Conservation (phyloP, 2,888 invertebrate genomes). For the Rhamphomyia laevipes region DNA sequence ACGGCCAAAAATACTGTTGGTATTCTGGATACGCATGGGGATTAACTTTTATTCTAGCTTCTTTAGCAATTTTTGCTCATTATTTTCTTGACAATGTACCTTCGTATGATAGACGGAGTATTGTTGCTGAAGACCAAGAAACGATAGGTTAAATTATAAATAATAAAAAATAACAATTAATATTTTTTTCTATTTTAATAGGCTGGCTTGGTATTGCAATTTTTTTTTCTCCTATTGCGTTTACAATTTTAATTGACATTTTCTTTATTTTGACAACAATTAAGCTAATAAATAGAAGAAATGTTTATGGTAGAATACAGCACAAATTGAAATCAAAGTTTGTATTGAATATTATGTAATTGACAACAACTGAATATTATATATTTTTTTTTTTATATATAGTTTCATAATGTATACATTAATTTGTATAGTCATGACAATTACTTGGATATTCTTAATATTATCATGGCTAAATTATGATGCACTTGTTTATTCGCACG, state of each 20-base stretch:
- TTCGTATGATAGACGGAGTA: slow-evolving; percentile 40
- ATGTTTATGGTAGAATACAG: slow-evolving; percentile 75
- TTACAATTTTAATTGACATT: slow-evolving; percentile 63
- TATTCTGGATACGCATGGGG: slow-evolving; percentile 75
- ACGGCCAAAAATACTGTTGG: slow-evolving; percentile 76
- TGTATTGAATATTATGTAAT: slow-evolving; percentile 14
- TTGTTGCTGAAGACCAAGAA: slow-evolving; percentile 50
- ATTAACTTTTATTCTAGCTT: slow-evolving; percentile 56
- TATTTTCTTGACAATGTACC: slow-evolving; percentile 60
- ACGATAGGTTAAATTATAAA: slow-evolving; percentile 47
- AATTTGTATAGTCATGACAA: slow-evolving; percentile 60
- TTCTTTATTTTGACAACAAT: slow-evolving; percentile 71
- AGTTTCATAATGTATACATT: slow-evolving; percentile 43
- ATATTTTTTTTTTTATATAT: no score
- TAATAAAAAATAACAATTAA: not conserved
- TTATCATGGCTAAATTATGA: slow-evolving; percentile 65
- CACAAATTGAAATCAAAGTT: slow-evolving; percentile 77
- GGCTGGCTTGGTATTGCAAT: slow-evolving; percentile 73
- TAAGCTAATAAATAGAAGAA: slow-evolving; percentile 66
- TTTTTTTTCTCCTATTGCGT: slow-evolving; percentile 71
- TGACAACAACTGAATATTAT: not conserved
- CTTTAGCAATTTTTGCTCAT: slow-evolving; percentile 68
- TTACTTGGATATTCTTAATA: slow-evolving; percentile 64
- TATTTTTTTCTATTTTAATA: slow-evolving; percentile 32
- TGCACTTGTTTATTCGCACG: slow-evolving; percentile 59